These are phyloP conservation scores for Rachycentron canadum DNA, from an alignment of 2,797 vertebrate genomes.

Conservation along the genomic window DNA sequence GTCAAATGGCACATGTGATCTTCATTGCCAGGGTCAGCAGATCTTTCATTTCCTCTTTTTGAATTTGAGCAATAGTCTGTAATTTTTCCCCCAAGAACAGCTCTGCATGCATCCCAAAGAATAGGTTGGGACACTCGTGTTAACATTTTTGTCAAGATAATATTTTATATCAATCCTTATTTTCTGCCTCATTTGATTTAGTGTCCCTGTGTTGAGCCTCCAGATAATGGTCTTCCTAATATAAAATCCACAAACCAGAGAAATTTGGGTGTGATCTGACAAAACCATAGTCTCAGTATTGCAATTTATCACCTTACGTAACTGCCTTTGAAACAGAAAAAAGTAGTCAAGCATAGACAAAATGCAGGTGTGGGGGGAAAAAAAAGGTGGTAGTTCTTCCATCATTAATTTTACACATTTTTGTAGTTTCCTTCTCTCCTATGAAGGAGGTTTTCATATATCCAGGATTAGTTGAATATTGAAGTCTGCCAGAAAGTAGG, in stretches of 20 bases:
- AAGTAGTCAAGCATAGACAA: neutral
- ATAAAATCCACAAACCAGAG: neutral
- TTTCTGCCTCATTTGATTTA: neutral
- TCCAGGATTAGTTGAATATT: neutral
- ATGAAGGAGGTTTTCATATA: neutral
- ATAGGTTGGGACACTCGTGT: neutral
- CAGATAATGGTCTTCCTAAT: neutral
- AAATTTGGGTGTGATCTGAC: neutral
- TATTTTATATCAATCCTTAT: neutral
- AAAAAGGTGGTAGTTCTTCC: neutral
- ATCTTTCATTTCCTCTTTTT: neutral
- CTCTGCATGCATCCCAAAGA: neutral
- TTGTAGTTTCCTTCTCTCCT: neutral
- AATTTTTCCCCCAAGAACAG: neutral
- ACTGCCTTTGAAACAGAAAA: neutral
- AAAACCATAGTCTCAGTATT: neutral
- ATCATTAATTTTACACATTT: neutral
- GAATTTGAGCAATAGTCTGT: neutral
- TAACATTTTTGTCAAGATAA: neutral
- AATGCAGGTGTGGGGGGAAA: neutral
- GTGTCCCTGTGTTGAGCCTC: neutral
- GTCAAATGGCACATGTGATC: neutral
- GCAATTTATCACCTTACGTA: neutral
- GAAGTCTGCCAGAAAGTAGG: neutral
- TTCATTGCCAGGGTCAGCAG: neutral